phyloP scores from a whole-genome alignment of 2,888 invertebrate genomes.

The Polyommatus icarus region DNA sequence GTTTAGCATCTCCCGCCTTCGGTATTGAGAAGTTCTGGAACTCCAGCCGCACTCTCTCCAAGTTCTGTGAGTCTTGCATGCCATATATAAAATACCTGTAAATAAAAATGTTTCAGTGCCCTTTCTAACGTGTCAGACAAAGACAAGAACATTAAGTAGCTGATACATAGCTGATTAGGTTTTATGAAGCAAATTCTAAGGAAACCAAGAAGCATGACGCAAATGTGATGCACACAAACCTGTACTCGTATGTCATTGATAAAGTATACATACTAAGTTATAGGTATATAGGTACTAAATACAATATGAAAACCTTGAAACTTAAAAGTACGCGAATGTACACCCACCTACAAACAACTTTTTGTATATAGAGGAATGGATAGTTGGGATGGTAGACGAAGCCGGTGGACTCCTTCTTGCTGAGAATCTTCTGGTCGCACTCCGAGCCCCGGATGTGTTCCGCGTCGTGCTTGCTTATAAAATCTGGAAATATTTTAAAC shows the following conservation, averaged over 20 bases:
- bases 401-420: conserved; percentile 95
- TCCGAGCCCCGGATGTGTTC: conserved; percentile 98
- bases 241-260: too few species aligned
- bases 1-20: conserved; percentile 85
- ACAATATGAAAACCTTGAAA: too few species aligned
- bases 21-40: conserved; percentile 96
- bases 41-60: conserved; percentile 94
- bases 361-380: conserved; percentile 96
- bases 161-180: too few species aligned
- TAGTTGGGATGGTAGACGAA: conserved; percentile 97
- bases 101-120: conserved; percentile 39
- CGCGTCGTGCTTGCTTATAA: conserved; percentile 95
- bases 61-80: conserved; percentile 97
- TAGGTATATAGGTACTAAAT: too few species aligned
- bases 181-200: not conserved
- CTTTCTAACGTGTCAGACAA: too few species aligned
- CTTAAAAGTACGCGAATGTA: not conserved
- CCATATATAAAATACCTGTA: conserved; percentile 97
- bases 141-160: too few species aligned
- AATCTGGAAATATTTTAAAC: conserved; percentile 81
- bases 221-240: too few species aligned
- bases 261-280: too few species aligned
- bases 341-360: conserved; percentile 93
- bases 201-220: too few species aligned
- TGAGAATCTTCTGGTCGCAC: conserved; percentile 98